These are phyloP conservation scores for Diabrotica undecimpunctata DNA, from an alignment of 1,140 invertebrate genomes.

Conservation along the genomic window DNA sequence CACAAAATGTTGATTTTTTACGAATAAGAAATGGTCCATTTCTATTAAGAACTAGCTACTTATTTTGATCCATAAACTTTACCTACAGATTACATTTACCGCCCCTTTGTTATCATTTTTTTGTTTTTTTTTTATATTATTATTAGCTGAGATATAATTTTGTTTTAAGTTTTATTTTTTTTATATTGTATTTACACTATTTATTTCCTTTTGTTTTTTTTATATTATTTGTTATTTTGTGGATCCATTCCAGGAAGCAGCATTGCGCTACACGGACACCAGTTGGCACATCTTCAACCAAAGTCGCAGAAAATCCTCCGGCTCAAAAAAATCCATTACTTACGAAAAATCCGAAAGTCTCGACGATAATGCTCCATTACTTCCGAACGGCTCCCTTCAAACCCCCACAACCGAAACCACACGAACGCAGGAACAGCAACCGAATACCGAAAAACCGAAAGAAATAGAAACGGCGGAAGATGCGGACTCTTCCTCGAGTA, in stretches of 20 bases:
- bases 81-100: too few species aligned
- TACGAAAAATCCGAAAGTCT: conserved; percentile 10
- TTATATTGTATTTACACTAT: neutral
- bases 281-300: conserved; percentile 58
- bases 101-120: too few species aligned
- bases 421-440: neutral
- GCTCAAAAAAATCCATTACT: conserved; percentile 30
- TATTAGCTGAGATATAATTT: too few species aligned
- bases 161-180: too few species aligned
- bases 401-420: conserved; percentile 10
- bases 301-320: conserved; percentile 45
- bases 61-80: too few species aligned
- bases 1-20: too few species aligned
- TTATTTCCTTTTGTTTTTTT: neutral
- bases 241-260: conserved; percentile 50
- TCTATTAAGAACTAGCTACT: too few species aligned
- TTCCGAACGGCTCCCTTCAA: conserved; percentile 1
- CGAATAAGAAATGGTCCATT: too few species aligned
- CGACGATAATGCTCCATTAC: neutral
- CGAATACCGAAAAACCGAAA: conserved; percentile 11
- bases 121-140: too few species aligned
- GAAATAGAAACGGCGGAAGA: conserved; percentile 10
- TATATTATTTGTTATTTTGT: neutral
- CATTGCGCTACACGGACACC: conserved; percentile 57
- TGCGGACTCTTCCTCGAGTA: conserved; percentile 14